Percentiles rank a stretch among this genome's conserved stretches.
These are phyloP conservation scores for Diarsia mendica DNA, from an alignment of 2,888 invertebrate genomes.

Conservation along the genomic window DNA sequence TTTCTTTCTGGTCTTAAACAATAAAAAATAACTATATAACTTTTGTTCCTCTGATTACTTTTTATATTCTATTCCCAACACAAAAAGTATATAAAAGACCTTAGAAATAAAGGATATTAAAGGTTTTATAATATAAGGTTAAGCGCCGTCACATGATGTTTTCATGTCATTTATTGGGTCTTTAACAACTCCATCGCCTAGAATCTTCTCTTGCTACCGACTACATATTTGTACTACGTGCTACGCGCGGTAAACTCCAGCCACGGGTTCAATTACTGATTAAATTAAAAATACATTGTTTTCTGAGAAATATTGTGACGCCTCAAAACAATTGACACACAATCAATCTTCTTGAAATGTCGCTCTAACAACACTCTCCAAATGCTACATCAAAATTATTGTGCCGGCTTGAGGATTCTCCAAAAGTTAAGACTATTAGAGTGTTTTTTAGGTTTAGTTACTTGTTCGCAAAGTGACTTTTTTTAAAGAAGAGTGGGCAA, in stretches of 20 bases:
- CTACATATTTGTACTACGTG: conserved; percentile 45
- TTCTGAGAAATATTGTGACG: conserved; percentile 8
- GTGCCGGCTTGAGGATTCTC: not conserved
- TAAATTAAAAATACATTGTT: not conserved
- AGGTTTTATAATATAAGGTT: not conserved
- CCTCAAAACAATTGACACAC: not conserved
- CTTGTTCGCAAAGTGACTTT: not conserved
- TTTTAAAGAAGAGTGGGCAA: not conserved
- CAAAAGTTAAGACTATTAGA: not conserved
- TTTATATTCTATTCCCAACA: not conserved
- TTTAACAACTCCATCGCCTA: conserved; percentile 50
- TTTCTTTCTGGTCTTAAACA: not conserved
- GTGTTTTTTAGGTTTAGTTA: not conserved
- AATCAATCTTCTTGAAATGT: not conserved
- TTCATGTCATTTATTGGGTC: conserved; percentile 16
- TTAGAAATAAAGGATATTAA: not conserved
- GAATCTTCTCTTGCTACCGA: conserved; percentile 38
- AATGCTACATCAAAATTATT: not conserved
- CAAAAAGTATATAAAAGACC: not conserved
- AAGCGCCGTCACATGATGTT: conserved; percentile 28
- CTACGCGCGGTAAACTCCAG: not conserved
- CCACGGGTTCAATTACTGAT: too few species aligned
- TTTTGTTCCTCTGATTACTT: not conserved
- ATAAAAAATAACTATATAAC: too few species aligned
- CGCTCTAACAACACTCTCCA: not conserved